phyloP scores from a whole-genome alignment of 2,797 vertebrate species.

The Micrastur ruficollis region DNA sequence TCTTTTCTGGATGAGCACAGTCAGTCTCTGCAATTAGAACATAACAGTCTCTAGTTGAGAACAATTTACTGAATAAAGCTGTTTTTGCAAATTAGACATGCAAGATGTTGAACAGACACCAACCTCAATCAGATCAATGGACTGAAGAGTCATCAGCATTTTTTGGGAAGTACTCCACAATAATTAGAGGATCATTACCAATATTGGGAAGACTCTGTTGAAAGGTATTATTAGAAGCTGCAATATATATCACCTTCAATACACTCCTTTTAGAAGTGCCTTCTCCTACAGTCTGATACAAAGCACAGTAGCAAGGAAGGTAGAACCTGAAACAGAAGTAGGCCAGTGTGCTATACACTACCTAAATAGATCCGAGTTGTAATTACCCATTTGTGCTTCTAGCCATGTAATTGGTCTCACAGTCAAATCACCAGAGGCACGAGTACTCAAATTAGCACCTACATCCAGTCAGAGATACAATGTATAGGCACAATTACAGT shows the following conservation, averaged over 20 bases:
- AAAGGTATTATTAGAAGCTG: not conserved
- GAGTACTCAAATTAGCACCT: not conserved
- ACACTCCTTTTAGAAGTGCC: not conserved
- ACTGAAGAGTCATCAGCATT: not conserved
- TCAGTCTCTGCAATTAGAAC: not conserved
- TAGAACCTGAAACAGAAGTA: not conserved
- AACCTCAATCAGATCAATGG: not conserved
- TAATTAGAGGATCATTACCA: not conserved
- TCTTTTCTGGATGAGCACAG: not conserved
- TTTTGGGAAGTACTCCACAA: not conserved
- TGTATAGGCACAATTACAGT: not conserved
- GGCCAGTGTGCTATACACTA: not conserved
- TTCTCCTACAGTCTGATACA: not conserved
- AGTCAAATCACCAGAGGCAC: not conserved
- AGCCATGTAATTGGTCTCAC: not conserved
- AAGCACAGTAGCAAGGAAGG: not conserved
- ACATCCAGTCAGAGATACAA: not conserved
- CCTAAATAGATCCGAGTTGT: not conserved
- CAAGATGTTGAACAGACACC: not conserved
- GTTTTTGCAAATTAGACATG: not conserved
- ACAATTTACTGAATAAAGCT: conserved; percentile 1
- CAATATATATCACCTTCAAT: not conserved
- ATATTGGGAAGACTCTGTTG: not conserved
- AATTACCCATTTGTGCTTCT: not conserved
- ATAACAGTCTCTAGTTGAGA: not conserved